phyloP scores from a whole-genome alignment of 1,140 invertebrate species.

The Drosophila albomicans region DNA sequence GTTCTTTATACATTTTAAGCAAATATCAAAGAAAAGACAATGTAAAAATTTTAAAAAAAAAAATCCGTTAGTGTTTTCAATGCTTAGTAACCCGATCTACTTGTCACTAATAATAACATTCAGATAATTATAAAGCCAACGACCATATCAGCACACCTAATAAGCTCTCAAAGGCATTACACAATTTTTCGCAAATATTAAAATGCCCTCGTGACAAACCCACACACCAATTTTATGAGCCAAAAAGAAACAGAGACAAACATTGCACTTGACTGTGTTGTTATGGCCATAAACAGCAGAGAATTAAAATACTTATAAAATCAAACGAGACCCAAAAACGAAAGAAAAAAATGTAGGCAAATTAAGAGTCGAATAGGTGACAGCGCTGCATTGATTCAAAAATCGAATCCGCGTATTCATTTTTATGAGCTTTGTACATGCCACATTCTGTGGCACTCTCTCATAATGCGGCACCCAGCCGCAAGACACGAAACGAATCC shows the following conservation, averaged over 20 bases:
- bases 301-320: slow-evolving; percentile 9
- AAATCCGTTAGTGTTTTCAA: no score
- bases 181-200: not conserved
- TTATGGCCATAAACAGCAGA: not conserved
- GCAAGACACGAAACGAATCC: slow-evolving; percentile 21
- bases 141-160: not conserved
- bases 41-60: no score
- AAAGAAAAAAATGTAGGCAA: not conserved
- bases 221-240: not conserved
- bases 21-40: no score
- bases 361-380: slow-evolving; percentile 17
- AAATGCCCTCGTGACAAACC: not conserved
- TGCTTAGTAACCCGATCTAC: not conserved
- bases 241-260: not conserved
- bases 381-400: slow-evolving; percentile 21
- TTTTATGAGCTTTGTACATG: slow-evolving; percentile 14
- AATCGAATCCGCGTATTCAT: slow-evolving; percentile 31
- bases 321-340: not conserved
- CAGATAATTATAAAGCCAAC: not conserved
- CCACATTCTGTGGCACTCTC: slow-evolving; percentile 44
- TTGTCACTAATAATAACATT: not conserved
- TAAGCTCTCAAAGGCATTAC: not conserved
- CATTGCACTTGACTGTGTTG: slow-evolving; percentile 8
- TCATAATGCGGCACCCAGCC: slow-evolving; percentile 29
- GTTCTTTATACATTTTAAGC: no score